These are phyloP conservation scores for Montipora capitata DNA, from an alignment of 92 coral and sea anemone genomes.

Conservation along the genomic window DNA sequence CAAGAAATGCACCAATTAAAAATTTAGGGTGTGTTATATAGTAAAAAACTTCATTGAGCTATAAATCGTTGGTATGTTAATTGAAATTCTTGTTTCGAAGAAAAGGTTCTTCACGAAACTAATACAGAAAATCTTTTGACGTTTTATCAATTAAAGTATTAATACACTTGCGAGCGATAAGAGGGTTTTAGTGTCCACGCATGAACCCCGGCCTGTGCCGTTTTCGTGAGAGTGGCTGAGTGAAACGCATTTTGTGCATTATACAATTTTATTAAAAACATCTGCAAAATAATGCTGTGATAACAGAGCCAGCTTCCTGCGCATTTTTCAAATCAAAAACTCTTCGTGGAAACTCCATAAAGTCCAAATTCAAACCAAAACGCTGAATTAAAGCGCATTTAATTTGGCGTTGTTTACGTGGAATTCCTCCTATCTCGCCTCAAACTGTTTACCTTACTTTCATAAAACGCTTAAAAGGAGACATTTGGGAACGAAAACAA, in stretches of 20 bases:
- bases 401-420: not conserved
- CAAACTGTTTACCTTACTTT: slow-evolving; percentile 3
- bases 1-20: not conserved
- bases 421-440: no score
- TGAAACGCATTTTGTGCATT: not conserved
- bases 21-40: slow-evolving; percentile 1
- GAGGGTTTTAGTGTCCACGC: no score
- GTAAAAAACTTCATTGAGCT: not conserved
- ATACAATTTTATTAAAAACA: not conserved
- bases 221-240: not conserved
- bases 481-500: not conserved
- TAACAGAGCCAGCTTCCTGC: not conserved
- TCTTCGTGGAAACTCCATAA: not conserved
- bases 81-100: not conserved
- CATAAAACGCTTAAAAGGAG: slow-evolving; percentile 18
- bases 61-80: not conserved
- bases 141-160: not conserved
- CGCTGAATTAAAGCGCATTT: not conserved
- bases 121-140: not conserved
- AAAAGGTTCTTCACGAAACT: not conserved
- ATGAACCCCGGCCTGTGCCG: no score
- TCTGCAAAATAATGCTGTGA: not conserved
- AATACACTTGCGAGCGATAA: not conserved
- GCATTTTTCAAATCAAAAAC: not conserved
- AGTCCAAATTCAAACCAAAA: not conserved